Base-by-base conservation (phyloP, 2,113 vertebrate species). In the Myxocyprinus asiaticus region DNA sequence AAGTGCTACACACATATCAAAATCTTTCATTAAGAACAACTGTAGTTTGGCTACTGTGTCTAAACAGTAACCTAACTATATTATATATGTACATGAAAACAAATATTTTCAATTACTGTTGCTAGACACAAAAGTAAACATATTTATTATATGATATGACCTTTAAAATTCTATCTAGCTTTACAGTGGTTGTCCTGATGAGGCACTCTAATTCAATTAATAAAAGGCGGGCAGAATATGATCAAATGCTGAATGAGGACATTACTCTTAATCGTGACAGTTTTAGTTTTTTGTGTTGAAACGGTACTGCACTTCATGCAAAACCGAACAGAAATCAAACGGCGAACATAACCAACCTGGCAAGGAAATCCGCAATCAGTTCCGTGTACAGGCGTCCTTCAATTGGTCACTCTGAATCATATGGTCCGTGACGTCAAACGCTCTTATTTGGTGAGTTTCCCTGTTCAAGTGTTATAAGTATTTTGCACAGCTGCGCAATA, bases 311-410 rank as follows among this genome's bases (percentile, higher is more conserved):
- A 14, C 4, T 61, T 72, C 42, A 44, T 10, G 5, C 14, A 63
- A 56, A 63, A 61, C 44, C 4, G 58, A 73, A 43, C 0, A 50
- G 51, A 7, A 58, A 56, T 76, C 47, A 51, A 86, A 66, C 63
- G 80, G 42, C n/a, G 15, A 22, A 59, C 12, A 45, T 43, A 45
- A 85, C 89, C 6, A 48, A 90, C 85, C 87, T 89, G 85, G 77
- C 79, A 69, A 53, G 61, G 78, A 81, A 86, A 77, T 68, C 81
- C 79, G 73, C 64, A 76, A 78, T 76, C 56, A 85, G 15, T 93
- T 94, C 90, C 93, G 90, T 89, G 88, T 90, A 67, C 6, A 61
- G 11, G 6, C 42, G 75, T 67, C 43, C 43, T 77, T n/a, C 86
- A 62, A 89, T 91, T 93, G 91, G 92, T 59, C 76, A 59, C 2